Conservation (phyloP, 2,113 vertebrate genomes). For the Gobio gobio region DNA sequence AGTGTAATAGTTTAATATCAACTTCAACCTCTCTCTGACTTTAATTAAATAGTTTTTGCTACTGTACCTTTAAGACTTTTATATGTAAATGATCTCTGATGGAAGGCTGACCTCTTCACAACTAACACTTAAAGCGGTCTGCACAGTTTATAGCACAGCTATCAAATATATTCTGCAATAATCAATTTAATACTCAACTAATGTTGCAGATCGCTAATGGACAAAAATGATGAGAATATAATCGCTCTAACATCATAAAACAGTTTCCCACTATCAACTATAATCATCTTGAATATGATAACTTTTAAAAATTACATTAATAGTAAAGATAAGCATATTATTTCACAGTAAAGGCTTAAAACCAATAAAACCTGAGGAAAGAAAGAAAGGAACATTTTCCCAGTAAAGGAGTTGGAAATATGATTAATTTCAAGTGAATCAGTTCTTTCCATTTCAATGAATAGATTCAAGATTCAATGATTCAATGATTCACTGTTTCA, state of each 20-base stretch:
- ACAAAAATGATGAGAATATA: background rate
- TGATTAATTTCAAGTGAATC: background rate
- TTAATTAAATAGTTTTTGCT: background rate
- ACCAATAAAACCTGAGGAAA: background rate
- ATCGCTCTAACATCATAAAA: background rate
- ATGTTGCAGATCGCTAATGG: background rate
- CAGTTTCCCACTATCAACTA: background rate
- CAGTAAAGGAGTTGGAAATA: background rate
- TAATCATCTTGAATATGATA: background rate
- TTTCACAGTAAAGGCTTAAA: background rate
- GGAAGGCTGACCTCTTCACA: background rate
- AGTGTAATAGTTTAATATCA: background rate
- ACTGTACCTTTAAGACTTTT: background rate
- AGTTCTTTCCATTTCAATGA: background rate
- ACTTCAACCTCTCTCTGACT: background rate
- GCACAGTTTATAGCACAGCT: background rate
- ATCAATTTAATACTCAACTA: background rate
- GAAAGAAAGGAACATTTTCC: no score
- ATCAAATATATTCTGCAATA: background rate
- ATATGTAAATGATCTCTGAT: background rate
- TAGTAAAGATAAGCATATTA: background rate
- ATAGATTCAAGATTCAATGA: background rate
- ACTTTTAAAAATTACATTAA: background rate
- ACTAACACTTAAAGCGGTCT: background rate
- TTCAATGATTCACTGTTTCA: background rate